A percentile compares a stretch with the other conserved stretches of the same genome.
These are phyloP conservation scores for Trematomus loennbergii DNA, from an alignment of 2,113 vertebrate species.

Conservation along the genomic window DNA sequence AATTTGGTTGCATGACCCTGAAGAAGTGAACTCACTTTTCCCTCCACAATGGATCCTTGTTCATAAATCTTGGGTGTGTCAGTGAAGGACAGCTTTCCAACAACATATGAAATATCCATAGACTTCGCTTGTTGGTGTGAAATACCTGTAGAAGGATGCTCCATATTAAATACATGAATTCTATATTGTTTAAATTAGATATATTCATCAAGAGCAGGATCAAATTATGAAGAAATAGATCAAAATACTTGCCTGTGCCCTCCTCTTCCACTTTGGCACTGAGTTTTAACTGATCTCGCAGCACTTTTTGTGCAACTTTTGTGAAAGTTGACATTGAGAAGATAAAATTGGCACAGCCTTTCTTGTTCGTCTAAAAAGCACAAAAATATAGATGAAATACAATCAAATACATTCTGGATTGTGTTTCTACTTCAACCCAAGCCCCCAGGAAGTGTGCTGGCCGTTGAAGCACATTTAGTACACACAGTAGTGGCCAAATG, in stretches of 20 bases:
- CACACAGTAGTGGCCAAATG: too few relatives aligned
- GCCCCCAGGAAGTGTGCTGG: too few relatives aligned
- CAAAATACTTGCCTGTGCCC: conserved; percentile 71
- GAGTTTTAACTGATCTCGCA: neutral
- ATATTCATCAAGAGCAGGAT: too few relatives aligned
- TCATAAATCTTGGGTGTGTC: conserved; percentile 72
- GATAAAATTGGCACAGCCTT: conserved; percentile 65
- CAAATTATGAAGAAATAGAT: too few relatives aligned
- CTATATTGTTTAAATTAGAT: neutral
- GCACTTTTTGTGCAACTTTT: neutral
- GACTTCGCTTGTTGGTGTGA: neutral
- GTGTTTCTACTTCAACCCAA: too few relatives aligned
- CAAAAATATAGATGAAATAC: neutral
- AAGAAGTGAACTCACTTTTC: conserved; percentile 67
- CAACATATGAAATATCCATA: conserved; percentile 18
- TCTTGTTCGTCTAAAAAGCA: conserved; percentile 44
- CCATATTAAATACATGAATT: neutral
- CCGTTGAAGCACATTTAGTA: too few relatives aligned
- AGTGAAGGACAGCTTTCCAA: conserved; percentile 75
- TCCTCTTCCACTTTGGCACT: conserved; percentile 61
- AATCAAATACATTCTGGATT: neutral
- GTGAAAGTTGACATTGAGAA: conserved; percentile 58
- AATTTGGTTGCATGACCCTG: neutral
- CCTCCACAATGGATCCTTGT: conserved; percentile 50
- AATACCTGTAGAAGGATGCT: conserved; percentile 44